A percentile compares a stretch with the other conserved stretches of the same genome.
phyloP scores from a whole-genome alignment of 2,888 invertebrate genomes.

The Limnephilus auricula region DNA sequence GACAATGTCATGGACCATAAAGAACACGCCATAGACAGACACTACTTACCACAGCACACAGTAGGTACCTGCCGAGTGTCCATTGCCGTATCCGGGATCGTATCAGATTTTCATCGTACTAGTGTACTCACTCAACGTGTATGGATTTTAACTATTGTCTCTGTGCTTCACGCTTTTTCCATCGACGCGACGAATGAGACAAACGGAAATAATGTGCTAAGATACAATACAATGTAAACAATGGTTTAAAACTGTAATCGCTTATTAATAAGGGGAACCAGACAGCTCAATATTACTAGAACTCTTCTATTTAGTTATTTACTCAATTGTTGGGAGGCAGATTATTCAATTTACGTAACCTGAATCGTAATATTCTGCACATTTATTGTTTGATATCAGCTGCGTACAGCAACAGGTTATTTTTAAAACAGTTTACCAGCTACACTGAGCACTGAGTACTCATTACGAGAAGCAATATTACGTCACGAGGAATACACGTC shows the following conservation, averaged over 20 bases:
- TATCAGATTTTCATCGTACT: background rate
- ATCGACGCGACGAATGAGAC: background rate
- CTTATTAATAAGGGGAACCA: background rate
- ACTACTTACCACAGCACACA: background rate
- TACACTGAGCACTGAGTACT: background rate
- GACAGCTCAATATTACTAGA: background rate
- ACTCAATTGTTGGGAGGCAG: background rate
- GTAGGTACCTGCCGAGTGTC: background rate
- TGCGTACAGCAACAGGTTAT: background rate
- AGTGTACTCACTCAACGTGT: background rate
- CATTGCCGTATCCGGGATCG: constrained; percentile 14
- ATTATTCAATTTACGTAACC: background rate
- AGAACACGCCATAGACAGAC: constrained; percentile 30
- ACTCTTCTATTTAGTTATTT: background rate
- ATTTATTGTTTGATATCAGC: background rate
- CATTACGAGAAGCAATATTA: background rate
- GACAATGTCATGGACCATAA: constrained; percentile 34
- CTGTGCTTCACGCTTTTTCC: background rate
- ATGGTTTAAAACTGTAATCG: background rate
- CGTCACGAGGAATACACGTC: background rate
- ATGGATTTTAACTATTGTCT: constrained; percentile 14
- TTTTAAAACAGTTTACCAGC: background rate
- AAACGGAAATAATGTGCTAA: background rate
- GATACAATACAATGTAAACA: background rate
- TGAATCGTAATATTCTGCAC: background rate